phyloP scores from a whole-genome alignment of 2,888 invertebrate genomes.

The Pelosia muscerda region DNA sequence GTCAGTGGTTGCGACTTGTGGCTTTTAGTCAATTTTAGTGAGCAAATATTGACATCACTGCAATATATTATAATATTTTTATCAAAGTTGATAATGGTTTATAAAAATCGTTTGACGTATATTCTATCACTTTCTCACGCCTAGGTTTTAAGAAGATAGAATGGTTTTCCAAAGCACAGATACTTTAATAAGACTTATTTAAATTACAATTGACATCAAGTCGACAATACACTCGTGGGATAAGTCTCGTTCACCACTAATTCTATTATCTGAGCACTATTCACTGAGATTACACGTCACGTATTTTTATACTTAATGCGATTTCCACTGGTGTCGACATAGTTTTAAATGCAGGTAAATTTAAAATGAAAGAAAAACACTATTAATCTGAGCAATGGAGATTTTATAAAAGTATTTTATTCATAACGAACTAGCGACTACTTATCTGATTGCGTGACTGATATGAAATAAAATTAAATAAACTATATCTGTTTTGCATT shows the following conservation, averaged over 20 bases:
- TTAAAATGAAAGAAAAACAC: background rate
- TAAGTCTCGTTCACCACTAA: conserved; percentile 47
- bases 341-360: background rate
- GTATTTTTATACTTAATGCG: conserved; percentile 26
- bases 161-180: background rate
- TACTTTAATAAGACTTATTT: conserved; percentile 14
- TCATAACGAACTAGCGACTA: no score
- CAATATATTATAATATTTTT: no score
- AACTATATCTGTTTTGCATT: background rate
- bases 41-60: no score
- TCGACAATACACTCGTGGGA: conserved; percentile 47
- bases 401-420: background rate
- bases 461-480: background rate
- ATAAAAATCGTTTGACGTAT: no score
- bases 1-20: no score
- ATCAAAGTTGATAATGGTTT: no score
- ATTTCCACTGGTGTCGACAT: conserved; percentile 42
- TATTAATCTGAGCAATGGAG: background rate
- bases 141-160: background rate
- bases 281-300: conserved; percentile 48
- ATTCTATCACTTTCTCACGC: no score
- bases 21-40: no score
- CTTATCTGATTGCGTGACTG: background rate
- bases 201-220: conserved; percentile 38
- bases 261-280: conserved; percentile 50